Evolutionary conservation across 2,888 invertebrate species (phyloP).

Genomic region (Sphaerophoria rueppellii): DNA sequence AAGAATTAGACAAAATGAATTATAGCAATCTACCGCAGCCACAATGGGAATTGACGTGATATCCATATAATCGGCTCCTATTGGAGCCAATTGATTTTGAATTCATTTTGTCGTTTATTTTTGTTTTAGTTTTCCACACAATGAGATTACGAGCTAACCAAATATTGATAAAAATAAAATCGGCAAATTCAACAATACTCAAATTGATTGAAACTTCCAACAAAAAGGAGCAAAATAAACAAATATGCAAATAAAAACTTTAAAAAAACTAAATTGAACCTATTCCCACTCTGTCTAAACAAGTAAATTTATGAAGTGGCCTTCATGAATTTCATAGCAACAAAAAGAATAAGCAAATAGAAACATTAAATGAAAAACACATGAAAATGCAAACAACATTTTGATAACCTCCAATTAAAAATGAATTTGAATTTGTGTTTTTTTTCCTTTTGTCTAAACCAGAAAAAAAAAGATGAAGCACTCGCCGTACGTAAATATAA

Average conservation of each 20-base stretch:
- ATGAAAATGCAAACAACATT: constrained; percentile 18
- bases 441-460: not conserved
- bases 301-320: constrained; percentile 16
- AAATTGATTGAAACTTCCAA: not conserved
- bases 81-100: no score
- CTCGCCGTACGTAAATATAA: constrained; percentile 31
- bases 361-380: not conserved
- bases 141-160: no score
- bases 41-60: no score
- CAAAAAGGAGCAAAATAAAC: not conserved
- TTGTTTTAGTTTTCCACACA: no score
- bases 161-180: no score
- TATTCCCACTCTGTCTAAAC: not conserved
- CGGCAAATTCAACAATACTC: no score
- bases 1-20: no score
- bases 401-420: constrained; percentile 26
- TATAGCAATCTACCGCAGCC: no score
- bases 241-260: not conserved
- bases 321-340: constrained; percentile 29
- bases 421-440: constrained; percentile 4
- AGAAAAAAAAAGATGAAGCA: not conserved
- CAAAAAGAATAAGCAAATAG: no score
- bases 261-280: not conserved
- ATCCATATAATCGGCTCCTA: no score
- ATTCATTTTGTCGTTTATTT: no score